Base-by-base conservation (phyloP, 2,888 invertebrate species). In the Andrena camellia region DNA sequence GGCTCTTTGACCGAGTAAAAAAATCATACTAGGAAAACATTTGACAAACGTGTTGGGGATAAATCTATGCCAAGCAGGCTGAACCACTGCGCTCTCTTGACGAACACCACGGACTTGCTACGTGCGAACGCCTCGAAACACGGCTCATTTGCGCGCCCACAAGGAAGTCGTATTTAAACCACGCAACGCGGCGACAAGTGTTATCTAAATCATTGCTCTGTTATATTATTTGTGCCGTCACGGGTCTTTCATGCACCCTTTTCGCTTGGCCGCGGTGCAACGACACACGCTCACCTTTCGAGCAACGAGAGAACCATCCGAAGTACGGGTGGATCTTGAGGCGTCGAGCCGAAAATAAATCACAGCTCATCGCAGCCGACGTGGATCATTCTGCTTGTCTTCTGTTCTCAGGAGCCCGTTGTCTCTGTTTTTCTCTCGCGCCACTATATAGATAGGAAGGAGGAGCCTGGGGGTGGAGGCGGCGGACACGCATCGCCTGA, bases 321-420 rank as follows among this genome's bases (percentile, higher is more conserved):
- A 79, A 78, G 72, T 64, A 77, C 86, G 81, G 78, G 74, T 71
- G 81, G 71, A 80, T 74, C 78, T 75, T 68, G 83, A 69, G 69
- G 33, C 74, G 81, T 77, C 81, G 78, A 57, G 84, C 86, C 84
- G 85, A 91, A 91, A 91, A 90, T 90, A 91, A 90, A 90, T 90
- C 90, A 90, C 77, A 70, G 59, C 68, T 75, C 76, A 68, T 82
- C 80, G 79, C 63, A 62, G 78, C 57, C 60, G 83, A 77, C 77
- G 73, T 78, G 77, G 75, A 84, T 77, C 86, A 78, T 67, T 83
- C 72, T 48, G 52, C 71, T n/a, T 48, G 63, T 59, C 80, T 73
- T 50, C 66, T 63, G 76, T 62, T 63, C 62, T 60, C 69, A 50
- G 54, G 68, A 50, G 35, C 66, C 70, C 52, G 74, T 73, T 76